Conservation (phyloP, 2,113 vertebrate genomes). For the Bos javanicus region DNA sequence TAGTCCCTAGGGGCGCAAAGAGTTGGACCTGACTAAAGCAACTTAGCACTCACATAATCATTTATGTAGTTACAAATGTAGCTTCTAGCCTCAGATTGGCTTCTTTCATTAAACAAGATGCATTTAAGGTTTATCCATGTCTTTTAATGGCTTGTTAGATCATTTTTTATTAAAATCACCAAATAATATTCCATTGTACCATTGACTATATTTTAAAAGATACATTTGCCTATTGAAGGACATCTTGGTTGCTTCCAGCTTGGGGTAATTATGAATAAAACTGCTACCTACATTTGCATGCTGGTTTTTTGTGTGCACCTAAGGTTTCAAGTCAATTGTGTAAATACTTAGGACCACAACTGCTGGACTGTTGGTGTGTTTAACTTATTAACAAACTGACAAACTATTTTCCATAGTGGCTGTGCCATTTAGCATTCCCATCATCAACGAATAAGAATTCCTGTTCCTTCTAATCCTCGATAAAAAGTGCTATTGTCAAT, state of each 20-base stretch:
- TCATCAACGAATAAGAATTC: background rate
- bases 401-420: background rate
- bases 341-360: background rate
- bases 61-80: background rate
- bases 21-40: background rate
- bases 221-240: background rate
- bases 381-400: background rate
- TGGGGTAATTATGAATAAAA: background rate
- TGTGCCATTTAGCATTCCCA: background rate
- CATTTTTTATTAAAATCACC: background rate
- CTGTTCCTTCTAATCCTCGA: background rate
- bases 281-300: background rate
- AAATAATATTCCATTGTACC: background rate
- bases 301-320: background rate
- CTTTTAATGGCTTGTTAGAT: background rate
- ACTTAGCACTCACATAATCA: background rate
- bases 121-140: background rate
- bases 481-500: background rate
- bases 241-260: background rate
- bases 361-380: background rate
- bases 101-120: background rate
- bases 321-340: background rate
- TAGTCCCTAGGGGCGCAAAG: background rate
- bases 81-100: background rate
- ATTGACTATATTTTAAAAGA: background rate